Base-by-base conservation (phyloP, 2,888 invertebrate genomes). In the Cremastinae sp. region DNA sequence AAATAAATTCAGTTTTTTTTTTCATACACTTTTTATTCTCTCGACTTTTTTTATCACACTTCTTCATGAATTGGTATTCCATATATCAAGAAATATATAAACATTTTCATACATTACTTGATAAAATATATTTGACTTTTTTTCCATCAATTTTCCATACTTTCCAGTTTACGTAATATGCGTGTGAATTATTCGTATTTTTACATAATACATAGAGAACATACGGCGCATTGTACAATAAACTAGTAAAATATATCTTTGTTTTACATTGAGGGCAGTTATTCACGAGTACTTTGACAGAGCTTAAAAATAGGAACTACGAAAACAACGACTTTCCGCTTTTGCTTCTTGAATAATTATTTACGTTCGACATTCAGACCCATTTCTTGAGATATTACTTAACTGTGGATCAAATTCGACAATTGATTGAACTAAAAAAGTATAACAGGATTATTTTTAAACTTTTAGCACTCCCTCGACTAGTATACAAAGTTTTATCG, bases 291-390 rank as follows among this genome's bases (percentile, higher is more conserved):
- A 16, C 34, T 36, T 18, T 20, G 16, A 36, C 10, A 66, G 10
- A 45, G n/a, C n/a, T n/a, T n/a, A n/a, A n/a, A n/a, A 34, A 64
- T 65, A 66, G 36, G 54, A 66, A 66, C 45, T 45, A 56, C 34
- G 34, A 56, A 47, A n/a, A 34, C 18, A 18, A 10, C 0, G 20
- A 43, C 8, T 1, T 28, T 12, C 38, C 14, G 10, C 58, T 14
- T 10, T 58, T 38, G n/a, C 10, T 2, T 22, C 4, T 16, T 12
- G 7, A 20, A 8, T 14, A 36, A 14, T 14, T 9, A 7, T 54
- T 12, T 3, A 5, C n/a, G 9, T 36, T n/a, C 10, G 16, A 5
- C 34, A 47, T 14, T 49, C 28, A 34, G 1, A 12, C 5, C 28
- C 28, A 3, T 28, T 28, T 28, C 5, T 28, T 28, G 28, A 28